Base-by-base conservation (phyloP, 2,797 vertebrate genomes). In the Eupleurogrammus muticus region DNA sequence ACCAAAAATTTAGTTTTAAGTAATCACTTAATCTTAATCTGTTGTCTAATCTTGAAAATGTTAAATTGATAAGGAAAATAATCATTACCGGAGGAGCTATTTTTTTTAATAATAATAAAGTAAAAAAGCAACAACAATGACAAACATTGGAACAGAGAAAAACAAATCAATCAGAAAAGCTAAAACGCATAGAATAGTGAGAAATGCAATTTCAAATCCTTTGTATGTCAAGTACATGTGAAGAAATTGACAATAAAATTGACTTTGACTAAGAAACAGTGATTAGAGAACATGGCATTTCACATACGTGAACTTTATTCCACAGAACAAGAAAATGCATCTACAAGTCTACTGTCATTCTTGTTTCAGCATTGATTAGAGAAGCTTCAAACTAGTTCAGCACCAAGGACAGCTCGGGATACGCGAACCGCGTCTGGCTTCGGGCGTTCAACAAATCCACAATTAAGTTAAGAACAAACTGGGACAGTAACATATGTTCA, bases 391-490 rank as follows among this genome's bases (percentile, higher is more conserved):
- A 67, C 38, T 11, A 51, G 38, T 21, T 51, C 20, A 75, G 32
- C 14, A 36, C 21, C 13, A 64, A 61, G 2, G 48, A 57, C 14
- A 70, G 51, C 35, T 69, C 19, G 51, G 51, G 24, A 70, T 0
- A 68, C 36, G 11, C 3, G 12, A 42, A 42, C 10, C 34, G 56
- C 40, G 49, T 71, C 11, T 66, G 64, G 20, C 49, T 38, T 8
- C 13, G 4, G 36, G 49, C 38, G 17, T 14, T 46, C 9, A 4
- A 53, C 28, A 58, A 5, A 57, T 53, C 28, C n/a, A 59, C 0
- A 1, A 10, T 23, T 52, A 4, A 32, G 5, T 35, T 2, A 16
- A 14, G 20, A 28, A 20, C 42, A 44, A 44, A 51, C 44, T 1
- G 3, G 7, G 8, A 19, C 3, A 12, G 10, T 24, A 54, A 46